Percentiles rank a stretch among this genome's conserved stretches.
phyloP scores from a whole-genome alignment of 2,113 vertebrate species.

The Bombycilla garrulus region DNA sequence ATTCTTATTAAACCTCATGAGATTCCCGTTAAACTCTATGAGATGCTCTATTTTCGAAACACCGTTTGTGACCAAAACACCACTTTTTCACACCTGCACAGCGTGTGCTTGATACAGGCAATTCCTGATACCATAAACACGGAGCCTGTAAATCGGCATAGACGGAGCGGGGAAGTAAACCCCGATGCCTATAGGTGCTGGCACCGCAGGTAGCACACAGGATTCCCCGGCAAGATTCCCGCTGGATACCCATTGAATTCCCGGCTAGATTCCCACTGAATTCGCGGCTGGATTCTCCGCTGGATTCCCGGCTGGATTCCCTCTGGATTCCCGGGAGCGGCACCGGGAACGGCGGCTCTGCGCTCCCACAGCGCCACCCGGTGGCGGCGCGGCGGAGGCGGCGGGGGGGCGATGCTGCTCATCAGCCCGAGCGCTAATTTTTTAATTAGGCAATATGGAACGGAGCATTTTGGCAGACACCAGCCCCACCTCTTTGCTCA shows the following conservation, averaged over 20 bases:
- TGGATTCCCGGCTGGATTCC: background rate
- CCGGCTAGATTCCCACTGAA: background rate
- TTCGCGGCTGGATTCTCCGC: background rate
- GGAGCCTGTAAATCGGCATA: rapidly evolving
- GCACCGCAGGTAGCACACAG: background rate
- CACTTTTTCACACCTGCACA: rapidly evolving
- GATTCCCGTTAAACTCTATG: background rate
- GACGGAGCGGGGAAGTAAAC: rapidly evolving
- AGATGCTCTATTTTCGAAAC: background rate
- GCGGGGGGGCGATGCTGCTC: background rate
- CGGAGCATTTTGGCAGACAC: background rate
- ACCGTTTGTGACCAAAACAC: rapidly evolving
- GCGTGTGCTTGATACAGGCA: rapidly evolving
- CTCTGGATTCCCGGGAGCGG: background rate
- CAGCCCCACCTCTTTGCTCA: no score
- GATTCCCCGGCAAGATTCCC: background rate
- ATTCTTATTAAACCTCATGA: background rate
- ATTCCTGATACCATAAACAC: rapidly evolving
- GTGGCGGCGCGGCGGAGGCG: background rate
- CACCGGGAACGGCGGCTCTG: background rate
- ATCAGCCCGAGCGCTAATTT: background rate
- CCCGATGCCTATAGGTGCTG: rapidly evolving
- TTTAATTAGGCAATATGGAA: background rate
- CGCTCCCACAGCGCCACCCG: conserved; percentile 76
- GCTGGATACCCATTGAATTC: background rate